These are phyloP conservation scores for Euzetes globulus DNA, from an alignment of 2,888 invertebrate genomes.

Conservation along the genomic window DNA sequence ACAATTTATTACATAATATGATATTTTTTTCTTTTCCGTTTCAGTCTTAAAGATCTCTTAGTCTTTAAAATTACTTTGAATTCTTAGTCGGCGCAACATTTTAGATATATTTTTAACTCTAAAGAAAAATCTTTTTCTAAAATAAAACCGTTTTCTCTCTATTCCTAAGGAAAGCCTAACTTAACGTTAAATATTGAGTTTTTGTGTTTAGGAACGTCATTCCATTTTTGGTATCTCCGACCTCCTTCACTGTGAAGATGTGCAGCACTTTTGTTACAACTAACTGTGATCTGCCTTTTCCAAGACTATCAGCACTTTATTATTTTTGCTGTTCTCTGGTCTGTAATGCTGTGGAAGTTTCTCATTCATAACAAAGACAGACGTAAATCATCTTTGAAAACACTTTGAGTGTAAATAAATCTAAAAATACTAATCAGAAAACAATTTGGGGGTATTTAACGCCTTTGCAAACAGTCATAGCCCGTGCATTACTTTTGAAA, in stretches of 20 bases:
- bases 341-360: neutral
- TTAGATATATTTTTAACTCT: conserved; percentile 3
- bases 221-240: conserved; percentile 12
- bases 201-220: neutral
- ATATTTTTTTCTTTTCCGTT: neutral
- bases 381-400: too few relatives aligned
- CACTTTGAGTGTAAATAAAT: too few relatives aligned
- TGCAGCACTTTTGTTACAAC: neutral
- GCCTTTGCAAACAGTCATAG: too few relatives aligned
- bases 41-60: too few relatives aligned
- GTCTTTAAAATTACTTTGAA: too few relatives aligned
- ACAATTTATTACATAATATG: too few relatives aligned
- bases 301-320: neutral
- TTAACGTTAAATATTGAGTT: neutral
- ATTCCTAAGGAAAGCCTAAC: neutral
- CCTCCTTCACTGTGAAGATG: neutral
- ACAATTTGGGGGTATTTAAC: too few relatives aligned
- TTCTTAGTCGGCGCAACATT: too few relatives aligned
- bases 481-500: too few relatives aligned
- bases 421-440: too few relatives aligned
- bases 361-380: too few relatives aligned
- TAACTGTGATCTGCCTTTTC: too few relatives aligned
- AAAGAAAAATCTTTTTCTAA: neutral
- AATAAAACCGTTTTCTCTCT: neutral
- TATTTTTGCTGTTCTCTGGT: neutral